Evolutionary conservation across 2,113 vertebrate genomes (phyloP).

Genomic region (Urocynchramus pylzowi): DNA sequence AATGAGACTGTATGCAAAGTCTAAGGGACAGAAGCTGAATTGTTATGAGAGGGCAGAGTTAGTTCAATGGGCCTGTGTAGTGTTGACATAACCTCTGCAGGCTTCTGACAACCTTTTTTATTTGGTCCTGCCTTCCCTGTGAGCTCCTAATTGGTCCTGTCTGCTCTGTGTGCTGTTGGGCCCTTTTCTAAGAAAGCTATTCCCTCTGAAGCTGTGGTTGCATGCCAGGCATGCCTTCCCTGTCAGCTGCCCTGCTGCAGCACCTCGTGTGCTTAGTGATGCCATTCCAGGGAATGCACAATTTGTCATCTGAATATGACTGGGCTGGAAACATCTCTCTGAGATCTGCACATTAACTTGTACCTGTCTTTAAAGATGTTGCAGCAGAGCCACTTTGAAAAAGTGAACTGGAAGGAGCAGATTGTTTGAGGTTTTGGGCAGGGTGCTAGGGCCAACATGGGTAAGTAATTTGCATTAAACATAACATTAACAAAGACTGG

Average conservation of each 20-base stretch:
- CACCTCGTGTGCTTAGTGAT: neutral
- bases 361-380: neutral
- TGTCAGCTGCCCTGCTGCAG: neutral
- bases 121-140: neutral
- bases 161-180: neutral
- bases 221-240: neutral
- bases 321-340: neutral
- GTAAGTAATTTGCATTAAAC: neutral
- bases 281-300: neutral
- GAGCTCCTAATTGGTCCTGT: neutral
- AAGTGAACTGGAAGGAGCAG: neutral
- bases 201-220: neutral
- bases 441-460: neutral
- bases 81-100: neutral
- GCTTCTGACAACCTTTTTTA: neutral
- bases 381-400: neutral
- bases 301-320: neutral
- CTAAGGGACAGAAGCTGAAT: neutral
- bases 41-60: neutral
- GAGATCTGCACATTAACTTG: neutral
- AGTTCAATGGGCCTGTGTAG: neutral
- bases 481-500: neutral
- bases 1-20: neutral
- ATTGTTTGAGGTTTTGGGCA: neutral
- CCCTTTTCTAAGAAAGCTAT: neutral